Evolutionary conservation across 2,797 vertebrate species (phyloP).

Genomic region (Acridotheres tristis): DNA sequence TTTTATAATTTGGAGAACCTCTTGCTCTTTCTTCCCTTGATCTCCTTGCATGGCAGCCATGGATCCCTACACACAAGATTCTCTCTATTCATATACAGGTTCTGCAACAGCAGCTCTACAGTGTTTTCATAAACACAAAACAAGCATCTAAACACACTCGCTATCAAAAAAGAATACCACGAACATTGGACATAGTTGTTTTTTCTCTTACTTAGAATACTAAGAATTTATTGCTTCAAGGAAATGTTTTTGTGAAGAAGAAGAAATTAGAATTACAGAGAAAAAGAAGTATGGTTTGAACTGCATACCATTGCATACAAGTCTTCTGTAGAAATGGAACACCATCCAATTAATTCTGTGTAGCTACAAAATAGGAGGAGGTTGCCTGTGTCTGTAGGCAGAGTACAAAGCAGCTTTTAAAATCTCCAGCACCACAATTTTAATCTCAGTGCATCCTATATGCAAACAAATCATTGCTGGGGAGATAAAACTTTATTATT

Average conservation of each 20-base stretch:
- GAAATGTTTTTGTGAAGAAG: background rate
- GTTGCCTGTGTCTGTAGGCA: background rate
- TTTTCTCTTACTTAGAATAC: background rate
- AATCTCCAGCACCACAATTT: background rate
- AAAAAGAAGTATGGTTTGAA: background rate
- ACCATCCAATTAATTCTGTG: background rate
- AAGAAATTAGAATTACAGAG: background rate
- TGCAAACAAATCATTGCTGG: conserved; percentile 7
- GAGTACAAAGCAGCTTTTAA: conserved; percentile 10
- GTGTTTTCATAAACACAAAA: background rate
- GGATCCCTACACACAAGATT: background rate
- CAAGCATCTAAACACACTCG: background rate
- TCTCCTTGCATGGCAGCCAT: background rate
- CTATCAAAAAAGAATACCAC: background rate
- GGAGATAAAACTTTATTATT: conserved; percentile 2
- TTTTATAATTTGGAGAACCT: background rate
- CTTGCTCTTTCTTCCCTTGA: background rate
- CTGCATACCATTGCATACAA: background rate
- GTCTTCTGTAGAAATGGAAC: background rate
- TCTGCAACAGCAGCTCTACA: background rate
- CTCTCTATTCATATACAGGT: background rate
- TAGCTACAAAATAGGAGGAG: conserved; percentile 4
- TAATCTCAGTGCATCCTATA: background rate
- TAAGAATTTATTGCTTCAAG: background rate
- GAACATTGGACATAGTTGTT: background rate